phyloP scores from a whole-genome alignment of 2,888 invertebrate genomes.

The Meteorus cinctellus region DNA sequence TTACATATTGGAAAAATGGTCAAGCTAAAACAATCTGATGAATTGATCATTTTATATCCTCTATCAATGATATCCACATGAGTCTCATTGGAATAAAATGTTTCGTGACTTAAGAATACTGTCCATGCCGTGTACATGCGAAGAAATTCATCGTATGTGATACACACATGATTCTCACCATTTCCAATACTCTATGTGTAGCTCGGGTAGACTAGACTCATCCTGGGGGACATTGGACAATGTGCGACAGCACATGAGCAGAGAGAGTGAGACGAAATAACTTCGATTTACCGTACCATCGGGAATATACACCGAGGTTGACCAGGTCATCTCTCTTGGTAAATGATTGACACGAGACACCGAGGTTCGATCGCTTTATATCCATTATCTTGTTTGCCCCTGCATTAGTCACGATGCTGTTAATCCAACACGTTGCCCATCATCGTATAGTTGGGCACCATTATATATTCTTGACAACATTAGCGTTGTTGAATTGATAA shows the following conservation, averaged over 20 bases:
- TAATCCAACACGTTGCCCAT: constrained; percentile 10
- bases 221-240: constrained; percentile 6
- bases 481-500: not conserved
- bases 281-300: constrained; percentile 25
- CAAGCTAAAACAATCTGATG: too few species aligned
- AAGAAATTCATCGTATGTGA: not conserved
- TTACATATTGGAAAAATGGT: too few species aligned
- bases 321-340: constrained; percentile 15
- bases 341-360: constrained; percentile 44
- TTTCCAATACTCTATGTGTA: not conserved
- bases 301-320: constrained; percentile 21
- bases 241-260: constrained; percentile 4
- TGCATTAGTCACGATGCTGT: constrained; percentile 23
- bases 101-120: too few species aligned
- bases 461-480: not conserved
- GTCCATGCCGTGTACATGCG: too few species aligned
- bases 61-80: too few species aligned
- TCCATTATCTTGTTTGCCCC: constrained; percentile 46
- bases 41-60: too few species aligned
- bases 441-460: not conserved
- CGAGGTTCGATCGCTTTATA: constrained; percentile 42
- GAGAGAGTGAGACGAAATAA: not conserved
- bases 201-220: not conserved
- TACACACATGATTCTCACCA: not conserved
- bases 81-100: too few species aligned